These are phyloP conservation scores for Caenorhabditis sulstoni DNA, from an alignment of 2,888 invertebrate species.

Conservation along the genomic window DNA sequence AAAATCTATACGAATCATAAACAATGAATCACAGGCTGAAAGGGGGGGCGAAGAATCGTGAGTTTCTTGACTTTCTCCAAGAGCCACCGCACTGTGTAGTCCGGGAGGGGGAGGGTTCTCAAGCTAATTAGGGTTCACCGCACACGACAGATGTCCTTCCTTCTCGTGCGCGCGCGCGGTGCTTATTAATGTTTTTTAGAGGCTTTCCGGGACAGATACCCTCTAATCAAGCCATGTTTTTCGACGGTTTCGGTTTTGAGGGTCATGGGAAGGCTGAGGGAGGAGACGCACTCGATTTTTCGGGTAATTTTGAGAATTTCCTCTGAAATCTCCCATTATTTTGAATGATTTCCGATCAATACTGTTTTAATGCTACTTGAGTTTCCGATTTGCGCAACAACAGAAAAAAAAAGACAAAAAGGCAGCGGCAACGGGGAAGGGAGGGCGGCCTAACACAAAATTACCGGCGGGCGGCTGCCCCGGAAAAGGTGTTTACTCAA, in stretches of 20 bases:
- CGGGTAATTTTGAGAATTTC: constrained; percentile 2
- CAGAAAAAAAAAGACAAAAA: constrained; percentile 10
- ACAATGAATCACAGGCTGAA: constrained; percentile 3
- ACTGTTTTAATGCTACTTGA: constrained; percentile 13
- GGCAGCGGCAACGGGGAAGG: constrained; percentile 21
- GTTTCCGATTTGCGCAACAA: background rate
- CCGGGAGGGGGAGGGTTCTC: constrained; percentile 16
- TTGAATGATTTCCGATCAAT: too few relatives aligned
- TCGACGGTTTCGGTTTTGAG: constrained; percentile 6
- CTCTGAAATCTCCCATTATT: constrained; percentile 6
- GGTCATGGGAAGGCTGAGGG: constrained; percentile 16
- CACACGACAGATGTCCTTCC: constrained; percentile 37
- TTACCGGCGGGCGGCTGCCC: constrained; percentile 15
- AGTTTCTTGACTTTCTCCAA: too few relatives aligned
- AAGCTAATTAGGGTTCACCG: constrained; percentile 39
- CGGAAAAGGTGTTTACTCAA: constrained; percentile 46
- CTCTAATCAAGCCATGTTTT: constrained; percentile 26
- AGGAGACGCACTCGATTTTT: constrained; percentile 4
- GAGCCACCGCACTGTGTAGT: background rate
- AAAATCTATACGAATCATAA: constrained; percentile 9
- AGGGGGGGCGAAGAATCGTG: too few relatives aligned
- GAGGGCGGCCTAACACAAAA: too few relatives aligned
- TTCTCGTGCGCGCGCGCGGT: constrained; percentile 4
- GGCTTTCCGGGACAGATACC: constrained; percentile 19
- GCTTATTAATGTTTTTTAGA: constrained; percentile 46